phyloP scores from a whole-genome alignment of 1,140 invertebrate genomes.

The Camponotus floridanus region DNA sequence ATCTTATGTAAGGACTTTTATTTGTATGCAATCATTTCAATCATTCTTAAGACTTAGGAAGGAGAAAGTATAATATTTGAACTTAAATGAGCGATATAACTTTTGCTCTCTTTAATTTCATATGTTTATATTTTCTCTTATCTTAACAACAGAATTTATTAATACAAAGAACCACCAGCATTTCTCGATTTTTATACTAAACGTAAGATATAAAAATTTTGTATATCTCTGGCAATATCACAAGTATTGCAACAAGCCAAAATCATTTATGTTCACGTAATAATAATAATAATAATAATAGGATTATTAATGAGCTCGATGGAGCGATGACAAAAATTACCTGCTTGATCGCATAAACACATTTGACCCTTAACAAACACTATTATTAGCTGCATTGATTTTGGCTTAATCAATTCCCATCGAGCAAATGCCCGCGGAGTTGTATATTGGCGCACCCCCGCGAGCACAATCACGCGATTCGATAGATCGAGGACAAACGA shows the following conservation, averaged over 20 bases:
- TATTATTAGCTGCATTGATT: constrained; percentile 62
- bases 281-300: constrained; percentile 2
- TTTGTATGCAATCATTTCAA: background rate
- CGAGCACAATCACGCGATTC: constrained; percentile 60
- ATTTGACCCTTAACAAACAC: constrained; percentile 51
- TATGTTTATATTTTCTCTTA: background rate
- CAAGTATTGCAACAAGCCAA: background rate
- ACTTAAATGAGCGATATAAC: background rate
- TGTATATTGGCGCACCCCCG: constrained; percentile 33
- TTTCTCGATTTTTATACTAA: background rate
- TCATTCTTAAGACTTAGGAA: constrained; percentile 7
- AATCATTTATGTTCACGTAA: background rate
- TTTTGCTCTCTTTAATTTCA: background rate
- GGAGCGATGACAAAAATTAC: constrained; percentile 44
- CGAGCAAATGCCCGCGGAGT: constrained; percentile 49
- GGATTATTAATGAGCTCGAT: constrained; percentile 15
- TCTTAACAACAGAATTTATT: background rate
- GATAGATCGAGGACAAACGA: constrained; percentile 22
- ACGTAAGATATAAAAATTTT: background rate
- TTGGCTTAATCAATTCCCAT: constrained; percentile 58
- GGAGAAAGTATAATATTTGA: background rate
- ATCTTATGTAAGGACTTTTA: background rate
- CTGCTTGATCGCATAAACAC: constrained; percentile 32
- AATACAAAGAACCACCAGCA: background rate
- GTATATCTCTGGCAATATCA: background rate